These are phyloP conservation scores for Panulirus ornatus DNA, from an alignment of 1,140 invertebrate species.

Conservation along the genomic window DNA sequence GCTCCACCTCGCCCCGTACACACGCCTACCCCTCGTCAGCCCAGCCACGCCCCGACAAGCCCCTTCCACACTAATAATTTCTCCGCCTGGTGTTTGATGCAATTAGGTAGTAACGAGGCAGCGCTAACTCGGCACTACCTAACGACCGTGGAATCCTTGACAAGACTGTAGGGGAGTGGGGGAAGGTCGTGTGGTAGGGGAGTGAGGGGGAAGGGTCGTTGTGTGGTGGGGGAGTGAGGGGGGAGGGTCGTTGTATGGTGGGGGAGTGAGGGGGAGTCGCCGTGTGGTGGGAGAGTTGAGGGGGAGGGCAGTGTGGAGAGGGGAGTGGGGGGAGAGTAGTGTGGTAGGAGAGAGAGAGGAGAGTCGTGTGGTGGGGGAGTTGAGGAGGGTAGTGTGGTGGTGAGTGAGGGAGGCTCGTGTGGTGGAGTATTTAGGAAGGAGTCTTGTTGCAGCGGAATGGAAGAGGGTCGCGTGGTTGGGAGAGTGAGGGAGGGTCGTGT, in stretches of 20 bases:
- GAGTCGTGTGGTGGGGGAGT: not conserved
- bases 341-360: not conserved
- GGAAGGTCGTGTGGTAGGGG: not conserved
- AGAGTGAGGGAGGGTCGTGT: not conserved
- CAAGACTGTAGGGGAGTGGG: not conserved
- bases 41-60: not conserved
- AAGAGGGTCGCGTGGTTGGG: conserved; percentile 2
- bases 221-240: not conserved
- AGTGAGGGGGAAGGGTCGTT: not conserved
- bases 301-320: not conserved
- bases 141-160: conserved; percentile 54
- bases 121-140: conserved; percentile 58
- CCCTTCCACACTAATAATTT: conserved; percentile 24
- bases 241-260: not conserved
- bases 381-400: not conserved
- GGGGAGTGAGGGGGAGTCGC: not conserved
- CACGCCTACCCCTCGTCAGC: not conserved
- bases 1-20: not conserved
- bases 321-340: not conserved
- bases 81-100: conserved; percentile 56
- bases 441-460: too few species aligned
- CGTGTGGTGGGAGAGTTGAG: not conserved
- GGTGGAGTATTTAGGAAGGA: too few species aligned
- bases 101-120: conserved; percentile 65
- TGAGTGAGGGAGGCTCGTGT: not conserved